These are phyloP conservation scores for Nephrotoma guestfalica DNA, from an alignment of 2,888 invertebrate genomes.

Conservation along the genomic window DNA sequence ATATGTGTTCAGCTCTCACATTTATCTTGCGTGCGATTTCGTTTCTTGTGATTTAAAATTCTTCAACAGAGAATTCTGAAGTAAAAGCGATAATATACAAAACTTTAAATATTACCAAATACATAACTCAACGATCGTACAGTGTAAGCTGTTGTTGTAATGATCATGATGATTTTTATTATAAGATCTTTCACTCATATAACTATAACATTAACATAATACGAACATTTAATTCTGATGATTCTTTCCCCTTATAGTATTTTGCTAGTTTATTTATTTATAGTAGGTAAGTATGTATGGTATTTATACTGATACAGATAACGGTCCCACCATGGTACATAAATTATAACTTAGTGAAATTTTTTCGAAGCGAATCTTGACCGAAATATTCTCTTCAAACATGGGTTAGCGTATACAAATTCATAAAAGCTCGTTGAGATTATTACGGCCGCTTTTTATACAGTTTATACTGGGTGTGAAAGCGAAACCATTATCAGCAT, in stretches of 20 bases:
- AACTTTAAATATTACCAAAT: background rate
- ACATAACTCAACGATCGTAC: background rate
- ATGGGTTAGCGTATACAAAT: background rate
- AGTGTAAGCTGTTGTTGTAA: background rate
- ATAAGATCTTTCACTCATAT: too few species aligned
- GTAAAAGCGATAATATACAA: background rate
- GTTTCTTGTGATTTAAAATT: too few species aligned
- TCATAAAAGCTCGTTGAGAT: background rate
- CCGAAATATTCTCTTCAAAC: background rate
- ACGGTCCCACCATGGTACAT: background rate
- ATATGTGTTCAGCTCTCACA: background rate
- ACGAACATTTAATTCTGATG: background rate
- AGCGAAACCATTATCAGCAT: background rate
- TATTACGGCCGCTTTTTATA: background rate
- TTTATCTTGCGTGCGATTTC: background rate
- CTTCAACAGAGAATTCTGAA: too few species aligned
- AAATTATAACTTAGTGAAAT: background rate
- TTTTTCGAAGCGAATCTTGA: background rate
- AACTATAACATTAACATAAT: too few species aligned
- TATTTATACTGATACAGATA: background rate
- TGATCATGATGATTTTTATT: too few species aligned
- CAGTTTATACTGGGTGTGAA: background rate
- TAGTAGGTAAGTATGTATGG: background rate
- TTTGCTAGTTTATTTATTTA: background rate
- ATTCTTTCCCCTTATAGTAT: background rate